These are phyloP conservation scores for Aleiodes alternator DNA, from an alignment of 2,888 invertebrate genomes.

Conservation along the genomic window DNA sequence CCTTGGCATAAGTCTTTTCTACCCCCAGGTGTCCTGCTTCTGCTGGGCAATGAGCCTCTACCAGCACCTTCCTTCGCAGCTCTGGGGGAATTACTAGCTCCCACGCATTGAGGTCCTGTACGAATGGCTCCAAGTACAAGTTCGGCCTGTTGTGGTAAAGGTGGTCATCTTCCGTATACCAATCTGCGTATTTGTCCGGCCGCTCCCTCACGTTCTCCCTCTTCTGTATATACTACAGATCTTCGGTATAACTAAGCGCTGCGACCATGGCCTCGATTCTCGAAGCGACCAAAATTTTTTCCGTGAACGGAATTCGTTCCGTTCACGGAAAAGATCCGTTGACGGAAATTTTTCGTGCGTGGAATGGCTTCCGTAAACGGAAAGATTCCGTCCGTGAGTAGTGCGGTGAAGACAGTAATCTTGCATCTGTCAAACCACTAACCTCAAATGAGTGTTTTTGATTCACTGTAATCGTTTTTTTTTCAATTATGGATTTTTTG, in stretches of 20 bases:
- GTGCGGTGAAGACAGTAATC: too few relatives aligned
- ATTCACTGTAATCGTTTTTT: too few relatives aligned
- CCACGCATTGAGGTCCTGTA: slow-evolving; percentile 12
- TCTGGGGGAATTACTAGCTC: slow-evolving; percentile 21
- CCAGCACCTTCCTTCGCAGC: background rate
- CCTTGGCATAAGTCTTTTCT: background rate
- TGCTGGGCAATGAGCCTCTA: slow-evolving; percentile 8
- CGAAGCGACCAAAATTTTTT: too few relatives aligned
- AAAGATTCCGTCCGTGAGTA: too few relatives aligned
- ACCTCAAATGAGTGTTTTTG: too few relatives aligned
- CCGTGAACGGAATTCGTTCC: too few relatives aligned
- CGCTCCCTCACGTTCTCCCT: background rate
- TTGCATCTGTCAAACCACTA: too few relatives aligned
- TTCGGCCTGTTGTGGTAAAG: slow-evolving; percentile 36
- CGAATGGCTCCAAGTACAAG: slow-evolving; percentile 29
- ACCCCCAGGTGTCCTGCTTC: slow-evolving; percentile 16
- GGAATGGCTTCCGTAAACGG: too few relatives aligned
- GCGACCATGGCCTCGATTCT: too few relatives aligned
- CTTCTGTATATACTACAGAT: slow-evolving; percentile 33
- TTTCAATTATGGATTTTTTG: too few relatives aligned
- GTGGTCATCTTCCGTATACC: slow-evolving; percentile 32
- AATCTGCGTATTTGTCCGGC: slow-evolving; percentile 37
- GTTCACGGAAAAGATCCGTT: too few relatives aligned
- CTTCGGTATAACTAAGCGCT: background rate
- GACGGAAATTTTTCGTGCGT: too few relatives aligned